These are phyloP conservation scores for Danio rerio DNA, from an alignment of 2,113 vertebrate species.

Conservation along the genomic window GRCz12tu NC_133183.1:23360001-23360500, in stretches of 20 bases:
- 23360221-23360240: conserved; percentile 46
- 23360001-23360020: conserved; percentile 31
- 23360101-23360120: conserved; percentile 24
- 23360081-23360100: conserved; percentile 36
- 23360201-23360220: conserved; percentile 62
- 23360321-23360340: background rate
- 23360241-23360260: background rate
- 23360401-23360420: too few relatives aligned
- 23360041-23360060: conserved; percentile 40
- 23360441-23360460: too few relatives aligned
- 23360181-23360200: conserved; percentile 28
- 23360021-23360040: conserved; percentile 44
- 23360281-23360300: background rate
- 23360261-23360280: background rate
- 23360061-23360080: conserved; percentile 20
- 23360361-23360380: background rate
- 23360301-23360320: background rate
- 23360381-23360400: background rate
- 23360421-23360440: too few relatives aligned
- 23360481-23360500: too few relatives aligned
- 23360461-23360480: too few relatives aligned
- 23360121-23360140: conserved; percentile 16
- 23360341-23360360: background rate
- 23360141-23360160: conserved; percentile 20
- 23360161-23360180: conserved; percentile 34